phyloP scores from a whole-genome alignment of 2,797 vertebrate genomes.

The Gambusia yucatana region DNA sequence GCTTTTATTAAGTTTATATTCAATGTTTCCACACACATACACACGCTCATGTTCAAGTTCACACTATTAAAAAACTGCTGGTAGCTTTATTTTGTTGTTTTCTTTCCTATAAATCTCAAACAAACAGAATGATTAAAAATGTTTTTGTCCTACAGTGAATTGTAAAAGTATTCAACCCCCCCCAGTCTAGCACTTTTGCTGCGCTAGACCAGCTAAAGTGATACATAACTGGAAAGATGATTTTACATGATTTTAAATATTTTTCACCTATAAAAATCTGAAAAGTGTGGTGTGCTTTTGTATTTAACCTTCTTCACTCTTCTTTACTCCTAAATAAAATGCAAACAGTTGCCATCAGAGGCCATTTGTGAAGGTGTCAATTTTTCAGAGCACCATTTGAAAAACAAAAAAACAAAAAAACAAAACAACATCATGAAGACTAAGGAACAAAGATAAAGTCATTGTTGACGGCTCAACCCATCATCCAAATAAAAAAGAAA shows the following conservation, averaged over 20 bases:
- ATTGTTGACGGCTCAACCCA: neutral
- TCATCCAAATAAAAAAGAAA: neutral
- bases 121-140: slow-evolving; percentile 20
- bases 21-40: slow-evolving; percentile 23
- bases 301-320: neutral
- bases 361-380: neutral
- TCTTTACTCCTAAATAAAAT: neutral
- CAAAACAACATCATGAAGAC: neutral
- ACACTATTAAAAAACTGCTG: slow-evolving; percentile 36
- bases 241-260: neutral
- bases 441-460: neutral
- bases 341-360: neutral
- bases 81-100: slow-evolving; percentile 41
- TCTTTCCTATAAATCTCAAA: slow-evolving; percentile 35
- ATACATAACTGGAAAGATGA: neutral
- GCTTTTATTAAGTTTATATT: slow-evolving; percentile 50
- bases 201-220: neutral
- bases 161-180: neutral
- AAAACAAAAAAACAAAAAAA: no score
- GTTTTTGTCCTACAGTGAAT: neutral
- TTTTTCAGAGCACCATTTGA: neutral
- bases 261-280: neutral
- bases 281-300: neutral
- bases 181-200: no score
- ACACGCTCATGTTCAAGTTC: slow-evolving; percentile 24